These are phyloP conservation scores for Dasyurus viverrinus DNA, from an alignment of 2,113 vertebrate genomes.

Conservation along the genomic window DNA sequence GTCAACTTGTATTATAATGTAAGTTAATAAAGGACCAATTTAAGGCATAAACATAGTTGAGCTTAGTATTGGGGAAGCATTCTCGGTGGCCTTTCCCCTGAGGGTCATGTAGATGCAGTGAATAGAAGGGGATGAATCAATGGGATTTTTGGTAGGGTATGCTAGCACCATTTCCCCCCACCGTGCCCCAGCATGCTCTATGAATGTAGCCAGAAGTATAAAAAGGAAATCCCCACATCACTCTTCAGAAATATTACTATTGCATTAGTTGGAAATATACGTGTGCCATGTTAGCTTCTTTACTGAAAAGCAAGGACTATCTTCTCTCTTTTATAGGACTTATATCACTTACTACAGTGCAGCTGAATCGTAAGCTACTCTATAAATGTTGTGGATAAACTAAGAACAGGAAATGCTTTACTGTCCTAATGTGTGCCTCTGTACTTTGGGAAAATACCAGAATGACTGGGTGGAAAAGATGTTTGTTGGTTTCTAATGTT, in stretches of 20 bases:
- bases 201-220: background rate
- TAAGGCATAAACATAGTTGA: background rate
- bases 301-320: background rate
- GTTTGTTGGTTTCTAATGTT: background rate
- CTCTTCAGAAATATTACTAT: background rate
- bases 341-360: too few relatives aligned
- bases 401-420: background rate
- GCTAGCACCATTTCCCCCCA: background rate
- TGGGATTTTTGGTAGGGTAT: background rate
- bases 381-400: background rate
- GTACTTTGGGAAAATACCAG: background rate
- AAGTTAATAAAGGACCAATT: slow-evolving; percentile 5
- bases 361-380: background rate
- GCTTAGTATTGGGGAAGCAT: background rate
- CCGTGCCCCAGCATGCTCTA: background rate
- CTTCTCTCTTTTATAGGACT: background rate
- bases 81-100: background rate
- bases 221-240: background rate
- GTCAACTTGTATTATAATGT: background rate
- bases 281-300: background rate
- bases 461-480: slow-evolving; percentile 13
- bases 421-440: slow-evolving; percentile 4
- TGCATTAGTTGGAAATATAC: background rate
- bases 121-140: background rate
- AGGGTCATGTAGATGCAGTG: background rate